A percentile compares a stretch with the other conserved stretches of the same genome.
phyloP scores from a whole-genome alignment of 1,140 invertebrate genomes.

The Papilio dardanus region DNA sequence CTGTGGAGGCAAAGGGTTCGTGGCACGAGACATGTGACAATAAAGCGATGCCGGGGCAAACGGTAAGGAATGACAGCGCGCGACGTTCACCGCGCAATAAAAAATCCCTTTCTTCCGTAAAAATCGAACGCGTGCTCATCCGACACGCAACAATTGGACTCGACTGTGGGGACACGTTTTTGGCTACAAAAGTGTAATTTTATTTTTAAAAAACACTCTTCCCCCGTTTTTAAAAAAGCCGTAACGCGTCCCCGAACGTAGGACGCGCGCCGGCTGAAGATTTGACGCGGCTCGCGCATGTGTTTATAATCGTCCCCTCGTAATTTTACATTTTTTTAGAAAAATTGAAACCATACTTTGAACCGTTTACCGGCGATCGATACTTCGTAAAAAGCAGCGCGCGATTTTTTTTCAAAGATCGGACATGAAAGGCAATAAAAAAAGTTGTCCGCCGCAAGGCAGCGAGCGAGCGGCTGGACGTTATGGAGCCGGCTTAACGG shows the following conservation, averaged over 20 bases:
- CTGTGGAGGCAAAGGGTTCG: constrained; percentile 51
- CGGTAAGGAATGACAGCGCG: constrained; percentile 40
- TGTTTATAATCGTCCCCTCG: constrained; percentile 78
- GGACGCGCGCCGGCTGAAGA: constrained; percentile 78
- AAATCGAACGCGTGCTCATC: constrained; percentile 78
- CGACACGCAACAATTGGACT: constrained; percentile 80
- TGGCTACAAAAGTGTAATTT: constrained; percentile 74
- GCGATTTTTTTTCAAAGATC: constrained; percentile 64
- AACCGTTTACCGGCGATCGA: constrained; percentile 67
- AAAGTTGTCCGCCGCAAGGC: constrained; percentile 61
- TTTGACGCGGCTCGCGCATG: constrained; percentile 81
- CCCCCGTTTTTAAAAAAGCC: constrained; percentile 78
- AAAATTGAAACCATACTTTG: constrained; percentile 69
- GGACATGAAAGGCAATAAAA: constrained; percentile 69
- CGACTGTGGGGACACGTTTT: constrained; percentile 75
- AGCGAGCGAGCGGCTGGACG: constrained; percentile 70
- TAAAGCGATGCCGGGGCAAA: constrained; percentile 33
- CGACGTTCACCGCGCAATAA: constrained; percentile 74
- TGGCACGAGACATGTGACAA: constrained; percentile 41
- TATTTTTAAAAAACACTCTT: constrained; percentile 79
- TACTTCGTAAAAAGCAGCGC: constrained; percentile 58
- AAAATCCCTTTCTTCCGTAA: constrained; percentile 77
- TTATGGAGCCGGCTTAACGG: constrained; percentile 77
- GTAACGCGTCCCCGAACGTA: constrained; percentile 68
- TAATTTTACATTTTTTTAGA: constrained; percentile 74